A percentile compares a stretch with the other conserved stretches of the same genome.
Evolutionary conservation across 1,140 invertebrate genomes (phyloP).

Genomic region (Episyrphus balteatus): DNA sequence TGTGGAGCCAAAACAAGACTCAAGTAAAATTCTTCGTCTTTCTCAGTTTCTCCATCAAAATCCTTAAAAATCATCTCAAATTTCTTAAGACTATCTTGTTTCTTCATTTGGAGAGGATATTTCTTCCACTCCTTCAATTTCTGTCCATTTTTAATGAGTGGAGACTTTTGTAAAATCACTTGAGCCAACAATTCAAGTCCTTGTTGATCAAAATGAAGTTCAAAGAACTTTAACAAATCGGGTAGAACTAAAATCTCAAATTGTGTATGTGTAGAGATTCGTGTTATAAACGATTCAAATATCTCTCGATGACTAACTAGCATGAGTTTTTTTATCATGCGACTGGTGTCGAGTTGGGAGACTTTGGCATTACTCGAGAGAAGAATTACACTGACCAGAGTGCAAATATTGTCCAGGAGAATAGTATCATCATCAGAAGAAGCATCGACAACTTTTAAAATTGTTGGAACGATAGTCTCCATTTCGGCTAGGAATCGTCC

Average conservation of each 20-base stretch:
- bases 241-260: slow-evolving; percentile 67
- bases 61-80: slow-evolving; percentile 11
- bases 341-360: slow-evolving; percentile 55
- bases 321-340: slow-evolving; percentile 50
- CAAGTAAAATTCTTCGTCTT: slow-evolving; percentile 10
- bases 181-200: slow-evolving; percentile 52
- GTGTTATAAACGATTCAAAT: slow-evolving; percentile 50
- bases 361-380: slow-evolving; percentile 41
- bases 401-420: neutral
- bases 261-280: slow-evolving; percentile 50
- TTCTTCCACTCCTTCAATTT: slow-evolving; percentile 50
- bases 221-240: slow-evolving; percentile 49
- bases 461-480: slow-evolving; percentile 37
- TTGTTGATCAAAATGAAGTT: slow-evolving; percentile 42
- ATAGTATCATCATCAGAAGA: neutral
- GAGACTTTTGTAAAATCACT: slow-evolving; percentile 54
- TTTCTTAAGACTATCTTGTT: slow-evolving; percentile 10
- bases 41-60: slow-evolving; percentile 9
- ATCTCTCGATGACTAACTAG: slow-evolving; percentile 42
- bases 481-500: slow-evolving; percentile 52
- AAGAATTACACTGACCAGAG: slow-evolving; percentile 17
- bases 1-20: slow-evolving; percentile 20
- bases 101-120: slow-evolving; percentile 49
- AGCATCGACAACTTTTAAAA: slow-evolving; percentile 44
- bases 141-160: slow-evolving; percentile 46